These are phyloP conservation scores for Proterorhinus semilunaris DNA, from an alignment of 2,113 vertebrate species.

Conservation along the genomic window DNA sequence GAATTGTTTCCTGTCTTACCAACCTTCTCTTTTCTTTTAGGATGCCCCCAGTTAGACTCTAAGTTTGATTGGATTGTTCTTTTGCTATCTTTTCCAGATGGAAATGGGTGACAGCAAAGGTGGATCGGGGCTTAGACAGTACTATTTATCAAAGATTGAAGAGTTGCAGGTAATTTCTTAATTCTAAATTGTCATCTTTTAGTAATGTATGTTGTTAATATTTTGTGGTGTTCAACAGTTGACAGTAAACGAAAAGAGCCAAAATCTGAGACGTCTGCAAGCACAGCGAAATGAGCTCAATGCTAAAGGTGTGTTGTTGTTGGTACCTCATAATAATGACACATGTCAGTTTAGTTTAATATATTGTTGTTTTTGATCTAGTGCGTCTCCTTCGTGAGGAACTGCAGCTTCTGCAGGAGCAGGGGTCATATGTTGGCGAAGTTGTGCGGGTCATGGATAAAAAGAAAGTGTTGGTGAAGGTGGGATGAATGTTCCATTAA, in stretches of 20 bases:
- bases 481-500: constrained; percentile 40
- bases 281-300: constrained; percentile 97
- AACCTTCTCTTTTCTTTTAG: not conserved
- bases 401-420: constrained; percentile 95
- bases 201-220: constrained; percentile 4
- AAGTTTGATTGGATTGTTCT: not conserved
- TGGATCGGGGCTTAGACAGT: constrained; percentile 91
- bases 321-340: no score
- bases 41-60: not conserved
- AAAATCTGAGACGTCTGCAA: constrained; percentile 94
- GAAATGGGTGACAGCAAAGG: constrained; percentile 93
- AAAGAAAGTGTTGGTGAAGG: constrained; percentile 98
- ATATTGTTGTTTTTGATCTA: constrained; percentile 35
- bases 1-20: not conserved
- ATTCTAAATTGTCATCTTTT: no score
- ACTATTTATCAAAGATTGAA: constrained; percentile 98
- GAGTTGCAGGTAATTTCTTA: constrained; percentile 88
- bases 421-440: constrained; percentile 97
- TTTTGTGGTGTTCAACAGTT: constrained; percentile 72
- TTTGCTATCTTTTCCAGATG: constrained; percentile 78
- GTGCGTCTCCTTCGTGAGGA: constrained; percentile 94
- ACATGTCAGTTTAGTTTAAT: not conserved
- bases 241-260: constrained; percentile 96
- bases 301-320: constrained; percentile 85
- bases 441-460: constrained; percentile 99